Percentiles rank a stretch among this genome's conserved stretches.
Evolutionary conservation across 2,797 vertebrate species (phyloP).

Genomic region (Oreortyx pictus): DNA sequence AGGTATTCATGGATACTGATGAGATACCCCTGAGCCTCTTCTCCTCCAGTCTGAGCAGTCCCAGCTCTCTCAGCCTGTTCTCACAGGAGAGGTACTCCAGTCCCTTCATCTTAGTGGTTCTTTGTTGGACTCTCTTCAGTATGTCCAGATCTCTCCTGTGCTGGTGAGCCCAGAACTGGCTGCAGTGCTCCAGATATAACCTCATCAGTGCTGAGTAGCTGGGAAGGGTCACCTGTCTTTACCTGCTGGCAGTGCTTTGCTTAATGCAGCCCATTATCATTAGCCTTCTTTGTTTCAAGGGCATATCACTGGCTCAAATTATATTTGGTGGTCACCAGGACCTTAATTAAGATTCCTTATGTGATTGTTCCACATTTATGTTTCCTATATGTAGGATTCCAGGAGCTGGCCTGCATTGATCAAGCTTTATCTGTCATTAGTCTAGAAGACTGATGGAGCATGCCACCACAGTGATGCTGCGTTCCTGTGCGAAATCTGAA

Average conservation of each 20-base stretch:
- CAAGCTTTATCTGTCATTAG: neutral
- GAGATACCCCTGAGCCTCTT: neutral
- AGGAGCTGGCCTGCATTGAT: rapidly evolving
- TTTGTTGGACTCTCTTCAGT: neutral
- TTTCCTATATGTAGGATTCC: neutral
- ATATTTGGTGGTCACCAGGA: neutral
- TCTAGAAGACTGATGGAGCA: neutral
- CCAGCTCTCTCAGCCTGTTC: neutral
- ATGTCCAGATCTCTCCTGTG: neutral
- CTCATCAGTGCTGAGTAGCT: neutral
- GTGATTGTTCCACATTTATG: rapidly evolving
- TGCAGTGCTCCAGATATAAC: neutral
- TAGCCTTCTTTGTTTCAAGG: neutral
- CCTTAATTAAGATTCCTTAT: neutral
- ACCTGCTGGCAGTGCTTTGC: neutral
- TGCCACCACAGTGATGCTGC: neutral
- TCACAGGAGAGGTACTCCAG: neutral
- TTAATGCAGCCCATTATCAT: neutral
- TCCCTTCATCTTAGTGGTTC: neutral
- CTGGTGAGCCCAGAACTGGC: neutral
- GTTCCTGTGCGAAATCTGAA: neutral
- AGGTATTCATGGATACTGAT: neutral
- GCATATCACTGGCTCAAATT: neutral
- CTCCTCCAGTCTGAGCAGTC: neutral
- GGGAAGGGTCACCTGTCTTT: neutral